Evolutionary conservation across 2,113 vertebrate species (phyloP).

Genomic region (Penelope pileata): DNA sequence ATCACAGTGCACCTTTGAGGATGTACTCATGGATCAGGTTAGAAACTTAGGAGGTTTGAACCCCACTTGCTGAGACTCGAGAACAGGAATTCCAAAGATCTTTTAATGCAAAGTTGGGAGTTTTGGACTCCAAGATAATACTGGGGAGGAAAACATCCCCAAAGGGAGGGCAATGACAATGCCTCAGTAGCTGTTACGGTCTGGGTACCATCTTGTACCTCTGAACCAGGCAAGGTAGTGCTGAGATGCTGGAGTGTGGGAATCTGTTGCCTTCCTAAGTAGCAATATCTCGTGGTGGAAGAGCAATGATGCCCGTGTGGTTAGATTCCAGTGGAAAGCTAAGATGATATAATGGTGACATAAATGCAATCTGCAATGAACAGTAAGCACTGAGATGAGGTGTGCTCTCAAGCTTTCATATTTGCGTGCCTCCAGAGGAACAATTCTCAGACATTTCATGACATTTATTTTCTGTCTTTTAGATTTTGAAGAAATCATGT

Average conservation of each 20-base stretch:
- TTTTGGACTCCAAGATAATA: not conserved
- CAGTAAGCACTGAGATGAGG: fast-evolving
- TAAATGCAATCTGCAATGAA: fast-evolving
- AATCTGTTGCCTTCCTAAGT: not conserved
- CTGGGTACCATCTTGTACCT: not conserved
- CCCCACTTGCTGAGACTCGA: fast-evolving
- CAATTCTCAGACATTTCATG: not conserved
- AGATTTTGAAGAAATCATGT: constrained; percentile 98
- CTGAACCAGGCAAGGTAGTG: not conserved
- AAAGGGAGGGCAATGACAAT: fast-evolving
- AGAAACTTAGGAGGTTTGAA: fast-evolving
- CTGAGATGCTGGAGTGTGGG: fast-evolving
- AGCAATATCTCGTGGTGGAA: not conserved
- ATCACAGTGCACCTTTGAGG: not conserved
- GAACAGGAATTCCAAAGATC: not conserved
- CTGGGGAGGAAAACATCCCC: not conserved
- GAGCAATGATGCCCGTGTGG: fast-evolving
- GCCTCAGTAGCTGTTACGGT: fast-evolving
- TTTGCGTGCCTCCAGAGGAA: not conserved
- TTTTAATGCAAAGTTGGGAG: not conserved
- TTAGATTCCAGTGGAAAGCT: fast-evolving
- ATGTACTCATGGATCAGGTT: not conserved
- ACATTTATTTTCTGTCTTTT: not conserved
- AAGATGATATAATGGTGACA: fast-evolving
- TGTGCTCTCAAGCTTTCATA: fast-evolving